Evolutionary conservation across 2,888 invertebrate species (phyloP), one percentile per base, ranked within the genome.

Genomic region (Polia nebulosa): DNA sequence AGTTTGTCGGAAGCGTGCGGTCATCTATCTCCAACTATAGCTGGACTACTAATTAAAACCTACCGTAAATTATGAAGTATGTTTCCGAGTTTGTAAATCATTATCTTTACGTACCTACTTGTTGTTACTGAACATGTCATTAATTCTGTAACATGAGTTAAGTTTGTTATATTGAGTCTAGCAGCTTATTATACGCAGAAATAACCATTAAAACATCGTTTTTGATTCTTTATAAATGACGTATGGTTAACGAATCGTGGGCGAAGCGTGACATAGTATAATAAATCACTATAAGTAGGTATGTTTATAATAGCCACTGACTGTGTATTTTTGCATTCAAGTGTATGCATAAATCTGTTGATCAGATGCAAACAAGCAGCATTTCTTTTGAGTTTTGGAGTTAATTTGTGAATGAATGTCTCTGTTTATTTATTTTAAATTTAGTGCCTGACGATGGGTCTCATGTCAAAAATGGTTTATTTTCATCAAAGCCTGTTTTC

Each of bases 11-110:
- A 84, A 82, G 75, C 62, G 15, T 11, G 6, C 60, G 29, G 51
- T 65, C 62, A 59, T 71, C 51, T 64, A 65, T 71, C 65, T 70
- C 32, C 25, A 47, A 61, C 44, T 25, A 49, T 39, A 74, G 62
- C 32, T 64, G 49, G 36, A 39, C 51, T 58, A 56, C 52, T 44
- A 47, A 61, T 73, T 71, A 71, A 71, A 80, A 72, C 49, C 47
- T 52, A 61, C 47, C 15, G 68, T 76, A 84, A 85, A 84, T 80
- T 70, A 76, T 57, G 61, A 76, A 78, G 61, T 64, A 75, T 76
- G 72, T 87, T 90, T 88, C 88, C 88, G 85, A 82, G 85, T 80
- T 82, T 81, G 83, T 92, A 92, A 90, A 92, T 90, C 88, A 91
- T 80, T 78, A 65, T 80, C 69, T 91, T 90, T 88, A 91, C 84